Conservation (phyloP, 2,888 invertebrate species). For the Sphinx pinastri region DNA sequence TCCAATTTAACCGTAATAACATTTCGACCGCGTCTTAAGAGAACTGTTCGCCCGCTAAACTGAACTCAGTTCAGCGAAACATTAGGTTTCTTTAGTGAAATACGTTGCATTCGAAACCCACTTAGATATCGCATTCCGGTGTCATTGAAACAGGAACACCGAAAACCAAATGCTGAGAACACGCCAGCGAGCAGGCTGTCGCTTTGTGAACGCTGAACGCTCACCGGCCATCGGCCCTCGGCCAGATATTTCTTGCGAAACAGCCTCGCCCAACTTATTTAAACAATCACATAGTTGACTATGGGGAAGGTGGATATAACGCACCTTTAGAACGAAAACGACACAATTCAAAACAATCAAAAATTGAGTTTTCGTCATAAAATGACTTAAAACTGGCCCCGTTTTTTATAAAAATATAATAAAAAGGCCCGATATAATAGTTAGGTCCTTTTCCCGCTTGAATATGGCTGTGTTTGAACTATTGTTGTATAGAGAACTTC, state of each 20-base stretch:
- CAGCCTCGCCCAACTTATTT: constrained; percentile 78
- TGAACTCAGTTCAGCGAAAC: constrained; percentile 51
- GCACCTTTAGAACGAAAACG: too few relatives aligned
- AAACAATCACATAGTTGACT: constrained; percentile 67
- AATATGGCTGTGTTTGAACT: too few relatives aligned
- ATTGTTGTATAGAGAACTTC: too few relatives aligned
- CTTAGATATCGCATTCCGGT: constrained; percentile 77
- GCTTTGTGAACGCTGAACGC: constrained; percentile 59
- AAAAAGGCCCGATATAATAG: too few relatives aligned
- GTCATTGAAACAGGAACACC: constrained; percentile 74
- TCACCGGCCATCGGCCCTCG: constrained; percentile 60
- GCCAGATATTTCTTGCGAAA: constrained; percentile 81
- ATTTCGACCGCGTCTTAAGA: constrained; percentile 48
- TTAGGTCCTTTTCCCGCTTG: too few relatives aligned
- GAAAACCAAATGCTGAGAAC: constrained; percentile 47
- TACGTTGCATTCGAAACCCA: constrained; percentile 67
- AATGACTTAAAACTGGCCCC: too few relatives aligned
- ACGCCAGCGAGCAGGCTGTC: constrained; percentile 65
- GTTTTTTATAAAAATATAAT: too few relatives aligned
- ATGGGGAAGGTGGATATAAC: constrained; percentile 43
- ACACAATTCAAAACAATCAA: too few relatives aligned
- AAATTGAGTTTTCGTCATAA: too few relatives aligned
- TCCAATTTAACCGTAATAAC: constrained; percentile 42
- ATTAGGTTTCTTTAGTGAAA: constrained; percentile 63
- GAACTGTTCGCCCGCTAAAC: constrained; percentile 30